Evolutionary conservation across 2,113 vertebrate genomes (phyloP).

Genomic region (Plotosus lineatus): DNA sequence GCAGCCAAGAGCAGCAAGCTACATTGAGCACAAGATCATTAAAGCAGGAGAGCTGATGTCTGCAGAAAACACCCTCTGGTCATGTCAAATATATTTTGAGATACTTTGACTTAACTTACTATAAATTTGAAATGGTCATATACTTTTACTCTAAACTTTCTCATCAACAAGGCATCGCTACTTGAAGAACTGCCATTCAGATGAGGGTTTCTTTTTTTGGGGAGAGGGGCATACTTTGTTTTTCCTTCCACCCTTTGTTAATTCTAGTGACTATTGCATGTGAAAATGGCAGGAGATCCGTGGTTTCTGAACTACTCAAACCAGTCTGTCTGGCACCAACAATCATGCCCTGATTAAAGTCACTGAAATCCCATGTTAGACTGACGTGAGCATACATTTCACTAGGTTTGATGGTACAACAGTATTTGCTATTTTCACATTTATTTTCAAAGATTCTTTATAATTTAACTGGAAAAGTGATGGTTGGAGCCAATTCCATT

Average conservation of each 20-base stretch:
- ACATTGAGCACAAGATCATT: not conserved
- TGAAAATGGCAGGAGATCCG: not conserved
- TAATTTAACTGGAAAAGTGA: not conserved
- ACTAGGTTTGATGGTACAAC: too few species aligned
- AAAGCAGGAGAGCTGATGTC: not conserved
- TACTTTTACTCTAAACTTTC: not conserved
- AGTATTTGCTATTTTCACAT: too few species aligned
- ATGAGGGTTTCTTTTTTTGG: not conserved
- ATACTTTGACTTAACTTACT: too few species aligned
- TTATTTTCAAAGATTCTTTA: not conserved
- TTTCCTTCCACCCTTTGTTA: not conserved
- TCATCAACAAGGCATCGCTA: not conserved
- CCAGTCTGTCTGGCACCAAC: not conserved
- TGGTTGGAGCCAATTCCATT: not conserved
- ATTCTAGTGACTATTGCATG: not conserved
- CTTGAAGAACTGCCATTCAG: too few species aligned
- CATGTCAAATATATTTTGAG: too few species aligned
- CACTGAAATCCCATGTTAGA: not conserved
- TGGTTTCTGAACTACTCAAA: not conserved
- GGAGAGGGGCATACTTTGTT: too few species aligned
- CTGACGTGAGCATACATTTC: too few species aligned
- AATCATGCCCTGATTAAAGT: not conserved
- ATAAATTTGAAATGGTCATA: not conserved
- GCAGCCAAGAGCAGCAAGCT: too few species aligned
- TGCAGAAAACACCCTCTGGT: too few species aligned